Evolutionary conservation across 2,888 invertebrate species (phyloP), one percentile per base, ranked within the genome.

Genomic region (Punctoribates punctum): DNA sequence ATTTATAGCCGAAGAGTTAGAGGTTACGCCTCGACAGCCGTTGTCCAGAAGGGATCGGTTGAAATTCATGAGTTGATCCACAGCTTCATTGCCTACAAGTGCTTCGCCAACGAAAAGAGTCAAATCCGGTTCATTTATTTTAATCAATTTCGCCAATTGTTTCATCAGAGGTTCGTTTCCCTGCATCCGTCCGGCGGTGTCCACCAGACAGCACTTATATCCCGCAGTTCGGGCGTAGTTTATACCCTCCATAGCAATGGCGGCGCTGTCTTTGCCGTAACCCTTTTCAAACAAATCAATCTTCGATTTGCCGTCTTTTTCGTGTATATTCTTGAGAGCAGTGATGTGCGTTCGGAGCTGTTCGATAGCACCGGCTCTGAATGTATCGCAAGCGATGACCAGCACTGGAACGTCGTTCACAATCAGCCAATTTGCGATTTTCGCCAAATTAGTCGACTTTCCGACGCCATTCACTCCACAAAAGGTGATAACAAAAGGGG

Each of bases 131-230:
- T 94, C 91, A 85, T 99, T 99, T 62, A 98, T 93, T 85, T 92
- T 94, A 82, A 99, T 98, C 79, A 99, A 87, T 87, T 99, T 99
- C 6, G 98, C 92, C 73, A 99, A 87, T 0, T 99, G 96, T 79
- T 96, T 88, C 99, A 99, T 99, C 57, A 99, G 87, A 0, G 99
- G 99, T 83, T 98, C 98, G 84, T 99, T 99, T 86, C 99, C 98
- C 86, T 99, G 99, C 99, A 99, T 99, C 78, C 99, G 88, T n/a
- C 99, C 99, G 51, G 99, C 99, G 0, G 99, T 99, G 85, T 99
- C 99, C 23, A 99, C 89, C n/a, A 99, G 86, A 67, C 77, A 77
- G 46, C 77, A 76, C 51, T 73, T 57, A 23, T 62, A 78, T 13
- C 75, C 75, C 0, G 88, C 87, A 81, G 96, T 95, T 74, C 88